These are phyloP conservation scores for Prolemur simus DNA, from an alignment of 2,113 vertebrate species.

Conservation along the genomic window DNA sequence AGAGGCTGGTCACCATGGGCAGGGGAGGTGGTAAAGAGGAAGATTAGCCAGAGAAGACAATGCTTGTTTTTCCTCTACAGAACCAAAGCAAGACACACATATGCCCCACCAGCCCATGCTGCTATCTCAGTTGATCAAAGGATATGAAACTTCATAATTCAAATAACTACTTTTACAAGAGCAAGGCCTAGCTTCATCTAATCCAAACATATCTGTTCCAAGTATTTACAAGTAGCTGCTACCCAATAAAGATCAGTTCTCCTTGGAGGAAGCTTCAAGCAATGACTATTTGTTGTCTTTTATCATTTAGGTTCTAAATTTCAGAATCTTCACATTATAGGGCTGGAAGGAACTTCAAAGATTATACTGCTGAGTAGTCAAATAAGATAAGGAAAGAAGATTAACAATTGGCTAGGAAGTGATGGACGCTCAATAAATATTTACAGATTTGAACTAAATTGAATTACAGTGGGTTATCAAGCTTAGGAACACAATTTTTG, in stretches of 20 bases:
- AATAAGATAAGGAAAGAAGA: background rate
- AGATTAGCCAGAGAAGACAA: background rate
- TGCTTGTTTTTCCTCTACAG: background rate
- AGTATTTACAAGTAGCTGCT: background rate
- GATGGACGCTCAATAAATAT: background rate
- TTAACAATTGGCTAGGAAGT: background rate
- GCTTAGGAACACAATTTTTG: background rate
- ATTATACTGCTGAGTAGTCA: background rate
- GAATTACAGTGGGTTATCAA: background rate
- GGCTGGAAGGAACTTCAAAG: background rate
- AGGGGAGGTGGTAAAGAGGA: background rate
- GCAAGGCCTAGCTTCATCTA: background rate
- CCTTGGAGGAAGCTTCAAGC: background rate
- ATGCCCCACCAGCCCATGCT: background rate
- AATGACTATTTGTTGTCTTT: background rate
- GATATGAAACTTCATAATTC: background rate
- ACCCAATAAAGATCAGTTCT: background rate
- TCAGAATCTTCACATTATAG: background rate
- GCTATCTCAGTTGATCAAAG: background rate
- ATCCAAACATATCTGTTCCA: background rate
- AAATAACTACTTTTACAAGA: background rate
- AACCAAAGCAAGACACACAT: background rate
- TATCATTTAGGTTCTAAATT: background rate
- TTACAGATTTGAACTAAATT: slow-evolving; percentile 12
- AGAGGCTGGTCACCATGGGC: background rate